These are phyloP conservation scores for Oncorhynchus masou DNA, from an alignment of 2,113 vertebrate species.

Conservation along the genomic window DNA sequence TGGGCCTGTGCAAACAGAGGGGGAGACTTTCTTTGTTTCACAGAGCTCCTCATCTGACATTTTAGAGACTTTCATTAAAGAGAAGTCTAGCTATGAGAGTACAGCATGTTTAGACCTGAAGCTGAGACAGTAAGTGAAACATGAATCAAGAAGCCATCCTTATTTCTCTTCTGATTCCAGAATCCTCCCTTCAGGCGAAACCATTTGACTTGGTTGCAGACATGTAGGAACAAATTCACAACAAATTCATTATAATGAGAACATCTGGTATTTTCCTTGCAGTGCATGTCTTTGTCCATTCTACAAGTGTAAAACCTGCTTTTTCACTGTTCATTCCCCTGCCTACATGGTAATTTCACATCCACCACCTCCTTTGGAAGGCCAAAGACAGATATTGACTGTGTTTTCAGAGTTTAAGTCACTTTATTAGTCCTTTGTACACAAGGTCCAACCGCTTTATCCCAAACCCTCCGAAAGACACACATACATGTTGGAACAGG, in stretches of 20 bases:
- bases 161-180: constrained; percentile 26
- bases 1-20: not conserved
- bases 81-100: not conserved
- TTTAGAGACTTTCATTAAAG: constrained; percentile 60
- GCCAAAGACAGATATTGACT: not conserved
- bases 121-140: constrained; percentile 30
- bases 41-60: constrained; percentile 16
- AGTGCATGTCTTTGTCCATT: constrained; percentile 4
- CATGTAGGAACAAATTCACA: constrained; percentile 56
- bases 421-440: no score
- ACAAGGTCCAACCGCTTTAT: no score
- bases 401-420: not conserved
- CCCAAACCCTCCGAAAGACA: no score
- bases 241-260: constrained; percentile 21
- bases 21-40: constrained; percentile 21
- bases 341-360: not conserved
- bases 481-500: no score
- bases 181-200: constrained; percentile 44
- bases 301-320: not conserved
- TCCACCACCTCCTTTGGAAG: not conserved
- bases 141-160: constrained; percentile 52
- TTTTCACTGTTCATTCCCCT: not conserved
- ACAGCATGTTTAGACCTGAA: constrained; percentile 65
- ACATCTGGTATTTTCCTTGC: constrained; percentile 25
- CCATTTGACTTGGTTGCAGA: constrained; percentile 19